These are phyloP conservation scores for Falcaria lacertinaria DNA, from an alignment of 2,888 invertebrate genomes.

Conservation along the genomic window DNA sequence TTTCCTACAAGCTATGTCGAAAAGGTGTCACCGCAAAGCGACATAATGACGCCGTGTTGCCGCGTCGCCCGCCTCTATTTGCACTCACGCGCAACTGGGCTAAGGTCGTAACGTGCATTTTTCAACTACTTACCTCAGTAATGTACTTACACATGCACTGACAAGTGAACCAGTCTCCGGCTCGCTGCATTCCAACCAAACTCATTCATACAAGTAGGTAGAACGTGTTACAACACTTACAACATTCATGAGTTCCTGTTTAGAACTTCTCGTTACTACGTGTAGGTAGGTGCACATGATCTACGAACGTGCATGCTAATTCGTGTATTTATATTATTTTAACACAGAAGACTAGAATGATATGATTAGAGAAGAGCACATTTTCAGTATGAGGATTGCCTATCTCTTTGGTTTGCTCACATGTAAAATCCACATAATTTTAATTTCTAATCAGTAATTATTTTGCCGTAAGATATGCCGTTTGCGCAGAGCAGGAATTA, in stretches of 20 bases:
- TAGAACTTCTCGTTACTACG: neutral
- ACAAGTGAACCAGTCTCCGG: neutral
- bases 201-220: neutral
- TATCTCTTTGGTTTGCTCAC: too few species aligned
- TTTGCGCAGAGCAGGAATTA: neutral
- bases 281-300: too few species aligned
- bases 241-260: neutral
- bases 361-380: too few species aligned
- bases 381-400: too few species aligned
- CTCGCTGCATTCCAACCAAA: neutral
- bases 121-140: slow-evolving; percentile 33
- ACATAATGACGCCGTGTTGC: slow-evolving; percentile 23
- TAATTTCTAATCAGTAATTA: too few species aligned
- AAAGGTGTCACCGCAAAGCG: slow-evolving; percentile 23
- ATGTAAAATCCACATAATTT: too few species aligned
- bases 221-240: neutral
- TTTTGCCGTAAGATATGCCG: too few species aligned
- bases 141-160: slow-evolving; percentile 22
- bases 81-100: slow-evolving; percentile 51
- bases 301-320: too few species aligned
- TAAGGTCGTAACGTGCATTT: slow-evolving; percentile 69
- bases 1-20: slow-evolving; percentile 16
- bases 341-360: too few species aligned
- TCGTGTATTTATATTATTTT: too few species aligned
- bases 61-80: slow-evolving; percentile 22